Percentiles rank a stretch among this genome's conserved stretches.
phyloP scores from a whole-genome alignment of 2,888 invertebrate genomes.

The Amaurobius ferox region DNA sequence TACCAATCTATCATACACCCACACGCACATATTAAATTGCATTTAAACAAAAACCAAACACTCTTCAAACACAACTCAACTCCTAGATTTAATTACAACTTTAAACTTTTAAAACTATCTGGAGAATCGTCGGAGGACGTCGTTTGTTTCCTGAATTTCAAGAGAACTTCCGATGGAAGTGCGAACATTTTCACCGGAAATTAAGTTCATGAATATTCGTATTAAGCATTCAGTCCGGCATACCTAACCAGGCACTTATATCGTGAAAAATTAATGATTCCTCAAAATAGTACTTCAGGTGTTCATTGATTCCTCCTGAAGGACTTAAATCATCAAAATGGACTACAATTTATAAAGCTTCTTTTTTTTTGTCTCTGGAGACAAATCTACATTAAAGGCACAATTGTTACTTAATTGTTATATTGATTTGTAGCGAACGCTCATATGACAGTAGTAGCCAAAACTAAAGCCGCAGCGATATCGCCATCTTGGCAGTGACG shows the following conservation, averaged over 20 bases:
- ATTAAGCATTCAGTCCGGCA: neutral
- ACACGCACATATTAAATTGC: neutral
- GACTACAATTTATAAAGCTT: too few species aligned
- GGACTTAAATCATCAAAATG: too few species aligned
- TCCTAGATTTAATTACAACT: neutral
- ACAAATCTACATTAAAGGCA: too few species aligned
- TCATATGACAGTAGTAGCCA: too few species aligned
- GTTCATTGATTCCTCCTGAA: neutral
- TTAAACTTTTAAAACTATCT: neutral
- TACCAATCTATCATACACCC: too few species aligned
- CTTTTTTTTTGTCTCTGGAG: too few species aligned
- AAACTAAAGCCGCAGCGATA: too few species aligned
- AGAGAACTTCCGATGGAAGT: neutral
- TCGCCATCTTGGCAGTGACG: too few species aligned
- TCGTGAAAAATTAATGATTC: neutral
- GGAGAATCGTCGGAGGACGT: neutral
- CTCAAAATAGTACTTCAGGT: neutral
- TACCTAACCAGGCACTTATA: neutral
- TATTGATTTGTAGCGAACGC: too few species aligned
- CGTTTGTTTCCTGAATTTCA: neutral
- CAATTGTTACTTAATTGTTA: too few species aligned
- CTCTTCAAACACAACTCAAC: neutral
- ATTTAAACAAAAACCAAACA: neutral
- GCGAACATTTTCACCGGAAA: neutral
- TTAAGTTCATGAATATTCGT: slow-evolving; percentile 5